phyloP scores from a whole-genome alignment of 2,113 vertebrate species.

The Planiliza haematocheilus region DNA sequence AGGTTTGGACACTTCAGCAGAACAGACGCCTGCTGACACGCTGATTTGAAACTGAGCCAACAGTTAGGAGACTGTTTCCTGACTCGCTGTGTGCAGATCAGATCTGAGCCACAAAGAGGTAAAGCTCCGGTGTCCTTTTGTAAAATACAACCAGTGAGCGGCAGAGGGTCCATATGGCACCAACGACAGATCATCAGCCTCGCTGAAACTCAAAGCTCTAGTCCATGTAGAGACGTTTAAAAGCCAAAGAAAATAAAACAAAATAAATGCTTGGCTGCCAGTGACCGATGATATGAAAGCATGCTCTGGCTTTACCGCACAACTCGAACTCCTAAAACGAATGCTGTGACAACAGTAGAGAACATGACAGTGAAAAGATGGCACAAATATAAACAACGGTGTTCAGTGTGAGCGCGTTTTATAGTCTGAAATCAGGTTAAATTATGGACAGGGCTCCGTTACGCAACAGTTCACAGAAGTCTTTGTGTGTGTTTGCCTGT shows the following conservation, averaged over 20 bases:
- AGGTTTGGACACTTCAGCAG: conserved; percentile 35
- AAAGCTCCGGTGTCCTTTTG: conserved; percentile 49
- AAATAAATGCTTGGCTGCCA: conserved; percentile 22
- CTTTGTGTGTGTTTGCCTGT: conserved; percentile 36
- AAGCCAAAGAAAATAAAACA: background rate
- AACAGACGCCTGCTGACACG: conserved; percentile 2
- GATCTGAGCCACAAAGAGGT: conserved; percentile 54
- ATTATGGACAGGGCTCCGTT: conserved; percentile 29
- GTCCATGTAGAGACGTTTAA: conserved; percentile 15
- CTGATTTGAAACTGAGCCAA: conserved; percentile 1
- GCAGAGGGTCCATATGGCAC: conserved; percentile 46
- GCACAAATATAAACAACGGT: conserved; percentile 42
- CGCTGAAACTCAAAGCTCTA: conserved; percentile 51
- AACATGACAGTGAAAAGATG: conserved; percentile 41
- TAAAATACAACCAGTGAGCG: conserved; percentile 39
- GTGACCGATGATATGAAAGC: conserved; percentile 38
- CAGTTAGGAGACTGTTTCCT: conserved; percentile 5
- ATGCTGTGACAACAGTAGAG: no score
- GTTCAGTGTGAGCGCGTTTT: conserved; percentile 5
- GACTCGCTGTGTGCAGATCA: conserved; percentile 30
- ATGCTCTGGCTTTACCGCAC: conserved; percentile 49
- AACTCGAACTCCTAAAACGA: conserved; percentile 46
- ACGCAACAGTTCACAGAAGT: conserved; percentile 26
- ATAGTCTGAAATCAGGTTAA: conserved; percentile 22
- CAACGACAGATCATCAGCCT: conserved; percentile 31